phyloP scores from a whole-genome alignment of 2,888 invertebrate genomes.

The Nasonovia ribisnigri region DNA sequence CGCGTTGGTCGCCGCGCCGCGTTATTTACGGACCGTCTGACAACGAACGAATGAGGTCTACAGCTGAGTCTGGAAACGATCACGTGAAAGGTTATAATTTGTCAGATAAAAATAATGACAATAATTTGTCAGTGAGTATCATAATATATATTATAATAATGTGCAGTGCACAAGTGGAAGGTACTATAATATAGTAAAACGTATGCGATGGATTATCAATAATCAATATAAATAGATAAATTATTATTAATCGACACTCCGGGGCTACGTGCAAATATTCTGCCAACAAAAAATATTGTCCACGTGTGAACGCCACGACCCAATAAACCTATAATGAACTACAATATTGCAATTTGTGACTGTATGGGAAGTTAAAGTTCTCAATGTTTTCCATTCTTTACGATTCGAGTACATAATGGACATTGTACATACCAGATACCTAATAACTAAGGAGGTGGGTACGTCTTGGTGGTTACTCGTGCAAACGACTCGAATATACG shows the following conservation, averaged over 20 bases:
- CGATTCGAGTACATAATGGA: neutral
- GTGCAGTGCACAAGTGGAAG: neutral
- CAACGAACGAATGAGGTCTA: conserved; percentile 62
- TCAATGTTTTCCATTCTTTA: neutral
- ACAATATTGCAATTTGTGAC: neutral
- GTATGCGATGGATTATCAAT: neutral
- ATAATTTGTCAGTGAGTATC: neutral
- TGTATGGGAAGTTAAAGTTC: neutral
- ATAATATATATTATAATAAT: neutral
- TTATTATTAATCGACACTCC: neutral
- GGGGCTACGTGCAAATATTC: neutral
- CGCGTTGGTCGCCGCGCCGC: conserved; percentile 63
- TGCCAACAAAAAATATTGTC: neutral
- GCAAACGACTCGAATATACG: neutral
- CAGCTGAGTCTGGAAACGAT: conserved; percentile 32
- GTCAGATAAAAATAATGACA: neutral
- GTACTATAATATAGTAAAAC: neutral
- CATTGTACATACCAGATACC: too few relatives aligned
- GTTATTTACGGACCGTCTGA: conserved; percentile 65
- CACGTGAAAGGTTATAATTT: too few relatives aligned
- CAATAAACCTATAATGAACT: neutral
- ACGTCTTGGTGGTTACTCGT: neutral
- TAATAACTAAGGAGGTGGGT: neutral
- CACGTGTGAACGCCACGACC: neutral
- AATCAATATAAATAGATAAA: too few relatives aligned